phyloP scores from a whole-genome alignment of 2,113 vertebrate species.

The Nothoprocta perdicaria region DNA sequence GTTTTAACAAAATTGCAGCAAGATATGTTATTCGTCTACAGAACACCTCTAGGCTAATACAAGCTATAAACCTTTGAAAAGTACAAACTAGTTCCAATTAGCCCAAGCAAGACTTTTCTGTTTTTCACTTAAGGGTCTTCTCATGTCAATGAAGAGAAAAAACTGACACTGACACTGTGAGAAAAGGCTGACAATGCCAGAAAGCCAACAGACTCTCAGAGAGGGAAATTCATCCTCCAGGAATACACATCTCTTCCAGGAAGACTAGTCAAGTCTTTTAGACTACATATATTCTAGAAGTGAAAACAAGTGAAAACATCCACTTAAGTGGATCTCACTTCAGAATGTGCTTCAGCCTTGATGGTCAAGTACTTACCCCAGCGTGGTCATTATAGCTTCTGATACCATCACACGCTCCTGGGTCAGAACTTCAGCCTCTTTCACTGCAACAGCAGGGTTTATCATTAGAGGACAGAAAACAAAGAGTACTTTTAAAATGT shows the following conservation, averaged over 20 bases:
- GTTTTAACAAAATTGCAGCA: background rate
- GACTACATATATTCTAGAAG: background rate
- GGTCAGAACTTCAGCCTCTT: constrained; percentile 70
- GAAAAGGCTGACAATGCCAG: background rate
- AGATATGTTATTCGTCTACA: background rate
- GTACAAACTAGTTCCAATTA: background rate
- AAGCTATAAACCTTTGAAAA: background rate
- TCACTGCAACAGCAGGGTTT: constrained; percentile 64
- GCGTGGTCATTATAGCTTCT: constrained; percentile 68
- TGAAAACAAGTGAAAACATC: background rate
- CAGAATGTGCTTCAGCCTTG: background rate
- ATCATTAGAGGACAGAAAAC: background rate
- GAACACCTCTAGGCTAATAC: background rate
- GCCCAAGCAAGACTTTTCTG: background rate
- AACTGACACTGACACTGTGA: too few relatives aligned
- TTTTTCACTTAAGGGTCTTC: background rate
- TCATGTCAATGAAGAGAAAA: background rate
- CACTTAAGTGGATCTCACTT: accelerated
- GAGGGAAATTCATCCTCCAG: background rate
- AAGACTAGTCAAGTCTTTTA: background rate
- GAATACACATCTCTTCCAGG: too few relatives aligned
- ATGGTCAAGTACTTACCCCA: constrained; percentile 55
- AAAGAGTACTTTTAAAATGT: background rate
- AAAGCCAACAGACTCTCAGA: too few relatives aligned
- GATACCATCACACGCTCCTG: constrained; percentile 73